Evolutionary conservation across 2,797 vertebrate species (phyloP), one percentile per base, ranked within the genome.

Genomic region (Ciconia nigra): DNA sequence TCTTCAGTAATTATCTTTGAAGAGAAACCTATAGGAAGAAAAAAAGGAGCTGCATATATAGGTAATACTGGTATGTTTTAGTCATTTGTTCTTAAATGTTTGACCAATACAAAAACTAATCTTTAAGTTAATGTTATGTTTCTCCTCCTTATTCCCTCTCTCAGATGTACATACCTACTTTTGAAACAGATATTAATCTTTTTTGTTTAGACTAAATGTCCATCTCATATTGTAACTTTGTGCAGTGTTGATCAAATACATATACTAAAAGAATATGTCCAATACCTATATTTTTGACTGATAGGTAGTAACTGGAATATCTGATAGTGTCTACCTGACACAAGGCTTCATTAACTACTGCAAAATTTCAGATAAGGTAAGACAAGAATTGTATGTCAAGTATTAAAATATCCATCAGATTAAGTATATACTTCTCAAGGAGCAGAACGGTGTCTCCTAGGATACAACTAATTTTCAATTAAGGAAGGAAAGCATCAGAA

Each of bases 21-120:
- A 92, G 76, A 94, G 29, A 95, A 96, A 81, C 3, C 22, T 65
- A 83, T 20, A 59, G 58, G 9, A 28, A 51, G 13, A 44, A 77
- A 70, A 42, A 62, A 58, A 44, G 41, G 8, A 46, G 5, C 78
- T 97, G 74, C 71, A 95, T 95, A 94, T 95, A 95, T 70, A 91
- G 63, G 89, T 95, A 97, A 96, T 86, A 57, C 25, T 96, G 92
- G 89, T 74, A 93, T 87, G 85, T 95, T 97, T 97, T 94, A 96
- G 85, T 83, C 37, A 95, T 88, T 79, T 91, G 59, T 78, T 96
- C 93, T 96, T 81, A 93, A 94, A 96, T 91, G 79, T 96, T 95
- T 97, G 93, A 97, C 83, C 87, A 81, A 76, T n/a, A 92, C 26
- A 87, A 97, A 97, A 96, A 65, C 46, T 94, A 96, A 95, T 96